A percentile compares a stretch with the other conserved stretches of the same genome.
phyloP scores from a whole-genome alignment of 1,140 invertebrate species.

The Drosophila saltans region DNA sequence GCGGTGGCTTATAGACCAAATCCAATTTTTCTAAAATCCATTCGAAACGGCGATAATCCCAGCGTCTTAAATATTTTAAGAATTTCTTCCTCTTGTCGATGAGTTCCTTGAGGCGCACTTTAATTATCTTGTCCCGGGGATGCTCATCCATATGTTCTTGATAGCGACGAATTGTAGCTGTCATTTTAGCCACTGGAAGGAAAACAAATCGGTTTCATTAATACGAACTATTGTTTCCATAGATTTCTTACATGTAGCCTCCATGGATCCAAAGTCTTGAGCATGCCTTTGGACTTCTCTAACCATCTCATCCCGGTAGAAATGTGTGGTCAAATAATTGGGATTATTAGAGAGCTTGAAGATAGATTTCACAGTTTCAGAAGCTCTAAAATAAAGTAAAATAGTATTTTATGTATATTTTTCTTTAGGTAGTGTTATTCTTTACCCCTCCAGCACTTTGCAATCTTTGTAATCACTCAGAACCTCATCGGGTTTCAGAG shows the following conservation, averaged over 20 bases:
- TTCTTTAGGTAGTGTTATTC: not conserved
- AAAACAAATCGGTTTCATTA: not conserved
- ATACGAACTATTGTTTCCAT: not conserved
- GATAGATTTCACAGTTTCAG: constrained; percentile 85
- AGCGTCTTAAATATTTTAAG: constrained; percentile 87
- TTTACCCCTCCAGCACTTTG: constrained; percentile 85
- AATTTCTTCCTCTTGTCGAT: constrained; percentile 91
- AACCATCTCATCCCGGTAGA: constrained; percentile 83
- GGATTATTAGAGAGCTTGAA: constrained; percentile 85
- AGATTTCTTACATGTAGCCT: constrained; percentile 84
- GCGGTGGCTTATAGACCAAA: constrained; percentile 88
- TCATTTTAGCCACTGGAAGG: constrained; percentile 85
- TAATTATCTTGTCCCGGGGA: constrained; percentile 84
- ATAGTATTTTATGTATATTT: not conserved
- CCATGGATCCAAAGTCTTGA: constrained; percentile 85
- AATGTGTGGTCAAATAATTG: constrained; percentile 67
- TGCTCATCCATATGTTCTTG: constrained; percentile 84
- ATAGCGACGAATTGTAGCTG: constrained; percentile 84
- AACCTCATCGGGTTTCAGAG: constrained; percentile 81
- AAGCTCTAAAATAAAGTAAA: constrained; percentile 78
- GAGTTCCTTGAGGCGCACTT: constrained; percentile 87
- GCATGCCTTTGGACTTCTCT: constrained; percentile 85
- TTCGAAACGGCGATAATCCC: constrained; percentile 93
- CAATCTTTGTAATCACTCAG: constrained; percentile 82
- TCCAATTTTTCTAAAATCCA: constrained; percentile 93